Evolutionary conservation across 2,888 invertebrate genomes (phyloP).

Genomic region (Notocelia uddmanniana): DNA sequence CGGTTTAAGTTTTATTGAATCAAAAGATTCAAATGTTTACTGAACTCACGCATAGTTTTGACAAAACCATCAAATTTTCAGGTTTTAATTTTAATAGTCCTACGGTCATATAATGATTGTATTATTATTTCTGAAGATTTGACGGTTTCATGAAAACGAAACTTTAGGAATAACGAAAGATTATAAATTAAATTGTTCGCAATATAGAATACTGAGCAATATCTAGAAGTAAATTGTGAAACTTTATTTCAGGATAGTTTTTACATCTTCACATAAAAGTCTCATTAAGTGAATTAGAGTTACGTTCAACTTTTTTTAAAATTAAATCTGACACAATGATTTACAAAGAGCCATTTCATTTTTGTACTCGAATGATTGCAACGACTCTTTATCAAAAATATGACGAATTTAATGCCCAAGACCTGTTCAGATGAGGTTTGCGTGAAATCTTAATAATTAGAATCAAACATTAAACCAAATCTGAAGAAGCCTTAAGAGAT

Average conservation of each 20-base stretch:
- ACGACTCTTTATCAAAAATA: constrained; percentile 36
- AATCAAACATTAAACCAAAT: constrained; percentile 54
- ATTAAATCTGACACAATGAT: neutral
- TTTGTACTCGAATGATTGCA: constrained; percentile 23
- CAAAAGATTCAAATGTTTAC: too few species aligned
- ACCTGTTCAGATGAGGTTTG: constrained; percentile 63
- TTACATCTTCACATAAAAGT: neutral
- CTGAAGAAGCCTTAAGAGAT: constrained; percentile 71
- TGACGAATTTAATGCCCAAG: constrained; percentile 54
- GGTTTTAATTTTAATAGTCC: neutral
- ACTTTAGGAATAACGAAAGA: neutral
- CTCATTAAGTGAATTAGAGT: neutral
- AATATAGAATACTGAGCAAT: neutral
- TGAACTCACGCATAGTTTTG: neutral
- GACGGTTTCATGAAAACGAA: constrained; percentile 3
- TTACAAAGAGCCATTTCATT: constrained; percentile 31
- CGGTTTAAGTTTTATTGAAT: neutral
- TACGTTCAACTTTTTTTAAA: neutral
- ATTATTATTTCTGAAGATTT: neutral
- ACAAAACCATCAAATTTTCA: constrained; percentile 7
- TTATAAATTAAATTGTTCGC: neutral
- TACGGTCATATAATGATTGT: too few species aligned
- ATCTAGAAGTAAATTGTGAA: constrained; percentile 8
- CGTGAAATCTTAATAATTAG: constrained; percentile 25
- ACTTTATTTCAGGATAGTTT: neutral